phyloP scores from a whole-genome alignment of 2,888 invertebrate genomes.

The Xylota sylvarum region DNA sequence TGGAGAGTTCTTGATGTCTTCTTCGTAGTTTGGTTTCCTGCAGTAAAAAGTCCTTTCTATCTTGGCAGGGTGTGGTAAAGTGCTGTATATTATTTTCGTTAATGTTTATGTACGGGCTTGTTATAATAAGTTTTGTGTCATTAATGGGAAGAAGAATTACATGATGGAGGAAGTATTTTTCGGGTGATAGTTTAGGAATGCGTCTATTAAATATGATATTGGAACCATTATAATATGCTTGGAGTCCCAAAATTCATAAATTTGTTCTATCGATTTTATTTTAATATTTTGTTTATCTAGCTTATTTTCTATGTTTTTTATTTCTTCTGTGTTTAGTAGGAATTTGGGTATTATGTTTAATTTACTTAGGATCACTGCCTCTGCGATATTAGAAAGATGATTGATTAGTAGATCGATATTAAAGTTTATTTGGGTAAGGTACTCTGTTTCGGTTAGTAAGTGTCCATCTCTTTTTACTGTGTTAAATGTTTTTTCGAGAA shows the following conservation, averaged over 20 bases:
- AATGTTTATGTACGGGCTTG: constrained; percentile 27
- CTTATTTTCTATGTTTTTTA: constrained; percentile 41
- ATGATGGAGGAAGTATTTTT: constrained; percentile 38
- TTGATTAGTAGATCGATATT: no score
- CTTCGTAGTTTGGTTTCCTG: constrained; percentile 5
- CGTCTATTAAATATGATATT: constrained; percentile 64
- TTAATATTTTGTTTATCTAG: constrained; percentile 50
- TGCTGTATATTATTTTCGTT: constrained; percentile 37
- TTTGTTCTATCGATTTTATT: constrained; percentile 52
- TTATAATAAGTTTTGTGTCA: constrained; percentile 34
- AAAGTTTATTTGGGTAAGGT: no score
- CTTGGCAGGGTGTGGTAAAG: constrained; percentile 42
- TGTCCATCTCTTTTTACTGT: no score
- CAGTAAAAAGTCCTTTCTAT: constrained; percentile 47
- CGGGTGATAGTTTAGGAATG: constrained; percentile 28
- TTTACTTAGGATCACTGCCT: no score
- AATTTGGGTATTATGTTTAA: no score
- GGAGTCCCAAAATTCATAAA: constrained; percentile 66
- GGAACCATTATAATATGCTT: constrained; percentile 62
- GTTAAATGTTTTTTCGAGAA: no score
- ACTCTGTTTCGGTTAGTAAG: no score
- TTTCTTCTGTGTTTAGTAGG: constrained; percentile 52
- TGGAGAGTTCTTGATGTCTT: constrained; percentile 18
- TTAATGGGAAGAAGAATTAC: constrained; percentile 46
- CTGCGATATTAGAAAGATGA: no score